phyloP scores from a whole-genome alignment of 2,797 vertebrate species.

The Takifugu rubripes region DNA sequence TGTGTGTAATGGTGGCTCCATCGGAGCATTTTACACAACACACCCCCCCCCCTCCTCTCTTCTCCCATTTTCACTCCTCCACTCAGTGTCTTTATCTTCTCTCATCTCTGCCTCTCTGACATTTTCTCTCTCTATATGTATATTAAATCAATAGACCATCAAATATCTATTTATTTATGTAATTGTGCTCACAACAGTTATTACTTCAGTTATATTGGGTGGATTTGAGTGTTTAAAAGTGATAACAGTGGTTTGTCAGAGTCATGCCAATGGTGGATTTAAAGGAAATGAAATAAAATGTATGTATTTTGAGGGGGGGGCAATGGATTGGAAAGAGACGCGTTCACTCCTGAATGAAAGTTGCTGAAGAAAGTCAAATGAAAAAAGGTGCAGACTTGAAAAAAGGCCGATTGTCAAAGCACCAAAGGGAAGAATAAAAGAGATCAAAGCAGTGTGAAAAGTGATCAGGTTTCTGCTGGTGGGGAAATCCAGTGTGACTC shows the following conservation, averaged over 20 bases:
- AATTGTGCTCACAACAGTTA: too few relatives aligned
- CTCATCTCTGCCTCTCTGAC: constrained; percentile 8
- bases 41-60: constrained; percentile 21
- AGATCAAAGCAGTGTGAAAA: constrained; percentile 30
- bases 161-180: too few relatives aligned
- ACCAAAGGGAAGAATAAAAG: constrained; percentile 12
- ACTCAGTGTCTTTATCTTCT: constrained; percentile 29
- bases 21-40: too few relatives aligned
- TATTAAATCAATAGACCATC: background rate
- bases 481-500: constrained; percentile 17
- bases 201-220: too few relatives aligned
- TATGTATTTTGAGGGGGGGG: too few relatives aligned
- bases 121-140: constrained; percentile 6
- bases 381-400: constrained; percentile 3
- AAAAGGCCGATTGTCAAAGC: constrained; percentile 19
- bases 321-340: background rate
- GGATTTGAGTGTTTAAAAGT: too few relatives aligned
- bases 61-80: constrained; percentile 40
- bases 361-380: constrained; percentile 18
- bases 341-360: constrained; percentile 9
- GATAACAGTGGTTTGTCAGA: too few relatives aligned
- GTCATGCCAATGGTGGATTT: too few relatives aligned
- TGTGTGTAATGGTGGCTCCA: constrained; percentile 52
- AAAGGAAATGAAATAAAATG: too few relatives aligned
- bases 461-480: constrained; percentile 31